A percentile compares a stretch with the other conserved stretches of the same genome.
These are phyloP conservation scores for Limnothrissa miodon DNA, from an alignment of 2,113 vertebrate species.

Conservation along the genomic window DNA sequence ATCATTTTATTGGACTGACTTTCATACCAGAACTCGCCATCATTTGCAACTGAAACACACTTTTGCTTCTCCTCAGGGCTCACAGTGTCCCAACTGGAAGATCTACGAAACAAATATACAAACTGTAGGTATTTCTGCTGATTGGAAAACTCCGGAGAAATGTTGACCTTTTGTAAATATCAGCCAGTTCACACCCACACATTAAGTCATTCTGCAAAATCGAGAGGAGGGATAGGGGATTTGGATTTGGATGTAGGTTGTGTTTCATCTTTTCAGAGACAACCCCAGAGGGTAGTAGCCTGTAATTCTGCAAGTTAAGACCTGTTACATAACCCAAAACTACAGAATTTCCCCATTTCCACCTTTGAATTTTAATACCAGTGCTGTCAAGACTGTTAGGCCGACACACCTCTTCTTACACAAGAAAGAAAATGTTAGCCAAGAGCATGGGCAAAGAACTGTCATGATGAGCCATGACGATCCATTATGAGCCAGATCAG, in stretches of 20 bases:
- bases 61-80: slow-evolving; percentile 46
- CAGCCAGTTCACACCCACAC: not conserved
- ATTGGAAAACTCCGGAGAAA: not conserved
- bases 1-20: not conserved
- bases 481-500: not conserved
- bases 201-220: not conserved
- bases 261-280: too few relatives aligned
- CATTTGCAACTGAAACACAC: slow-evolving; percentile 44
- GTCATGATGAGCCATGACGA: not conserved
- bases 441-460: not conserved
- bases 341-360: not conserved
- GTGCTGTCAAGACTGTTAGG: not conserved
- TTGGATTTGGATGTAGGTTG: too few relatives aligned
- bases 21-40: slow-evolving; percentile 74
- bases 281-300: too few relatives aligned
- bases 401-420: not conserved
- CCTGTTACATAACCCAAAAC: not conserved
- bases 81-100: slow-evolving; percentile 59
- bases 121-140: not conserved
- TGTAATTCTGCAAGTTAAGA: not conserved
- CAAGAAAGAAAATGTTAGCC: not conserved
- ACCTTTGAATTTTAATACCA: not conserved
- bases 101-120: slow-evolving; percentile 49
- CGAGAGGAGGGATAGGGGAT: too few relatives aligned
- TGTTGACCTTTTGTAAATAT: not conserved